Base-by-base conservation (phyloP, 2,797 vertebrate genomes). In the Lacerta agilis region DNA sequence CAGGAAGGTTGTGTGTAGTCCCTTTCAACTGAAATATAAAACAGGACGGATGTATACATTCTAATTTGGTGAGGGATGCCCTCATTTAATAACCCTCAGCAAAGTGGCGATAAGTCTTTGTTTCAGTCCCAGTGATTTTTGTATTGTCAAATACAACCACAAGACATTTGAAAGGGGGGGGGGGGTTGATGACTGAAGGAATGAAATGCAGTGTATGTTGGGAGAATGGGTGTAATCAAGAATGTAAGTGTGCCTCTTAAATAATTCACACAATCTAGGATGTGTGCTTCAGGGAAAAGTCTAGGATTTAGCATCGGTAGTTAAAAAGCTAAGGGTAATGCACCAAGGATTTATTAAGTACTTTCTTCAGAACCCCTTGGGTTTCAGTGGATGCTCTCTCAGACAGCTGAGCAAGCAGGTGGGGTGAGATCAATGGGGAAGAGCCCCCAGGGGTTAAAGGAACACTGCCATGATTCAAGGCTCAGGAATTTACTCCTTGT, bases 401-500 rank as follows among this genome's bases (percentile, higher is more conserved):
- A 81, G 79, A 86, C 79, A 82, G 83, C 88, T 89, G 83, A 81
- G 82, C 75, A 83, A 83, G 87, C 87, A 83, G 61, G 83, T 66
- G 41, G 61, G 78, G 27, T 80, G 78, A 81, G 71, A 76, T 81
- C 58, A 67, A 81, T 85, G 78, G 58, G 45, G 83, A 81, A 25
- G 79, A 79, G 83, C 83, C 83, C 79, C 43, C 43, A 67, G 64
- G 61, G 88, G 77, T 78, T 85, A 81, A 75, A 81, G 77, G 79
- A 81, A 66, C 88, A 78, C 87, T 76, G 61, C 71, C 20, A 43
- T 89, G 88, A 89, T 86, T 89, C 88, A 89, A 49, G 79, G 78
- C 71, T 86, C 71, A 89, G 88, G 83, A 89, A 89, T 80, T 89
- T 69, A 82, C 78, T 83, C 75, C 81, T 85, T 89, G 83, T 89